A percentile compares a stretch with the other conserved stretches of the same genome.
These are phyloP conservation scores for Volucella inflata DNA, from an alignment of 2,888 invertebrate species.

Conservation along the genomic window DNA sequence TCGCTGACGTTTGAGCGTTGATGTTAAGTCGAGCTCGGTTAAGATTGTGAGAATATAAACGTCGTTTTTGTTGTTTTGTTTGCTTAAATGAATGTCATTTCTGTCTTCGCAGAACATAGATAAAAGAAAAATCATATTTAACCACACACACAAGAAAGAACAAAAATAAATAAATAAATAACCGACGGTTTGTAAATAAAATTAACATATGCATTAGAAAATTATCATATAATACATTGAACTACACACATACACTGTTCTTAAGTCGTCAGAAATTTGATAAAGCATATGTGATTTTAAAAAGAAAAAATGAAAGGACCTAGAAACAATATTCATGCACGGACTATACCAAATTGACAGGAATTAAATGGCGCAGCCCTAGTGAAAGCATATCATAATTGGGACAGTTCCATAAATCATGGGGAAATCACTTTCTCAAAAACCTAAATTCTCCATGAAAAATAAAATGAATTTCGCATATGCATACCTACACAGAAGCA, in stretches of 20 bases:
- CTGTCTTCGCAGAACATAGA: slow-evolving; percentile 1
- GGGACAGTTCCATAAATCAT: too few relatives aligned
- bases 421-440: too few relatives aligned
- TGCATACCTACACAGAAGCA: too few relatives aligned
- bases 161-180: background rate
- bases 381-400: too few relatives aligned
- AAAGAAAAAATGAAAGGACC: too few relatives aligned
- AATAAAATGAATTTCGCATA: too few relatives aligned
- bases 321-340: too few relatives aligned
- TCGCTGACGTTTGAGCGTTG: background rate
- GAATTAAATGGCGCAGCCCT: too few relatives aligned
- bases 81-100: slow-evolving; percentile 19
- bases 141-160: background rate
- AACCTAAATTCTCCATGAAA: too few relatives aligned
- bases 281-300: too few relatives aligned
- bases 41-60: background rate
- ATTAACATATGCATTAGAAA: slow-evolving; percentile 44
- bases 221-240: slow-evolving; percentile 24
- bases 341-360: too few relatives aligned
- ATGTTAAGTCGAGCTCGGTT: background rate
- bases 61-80: background rate
- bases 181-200: slow-evolving; percentile 33
- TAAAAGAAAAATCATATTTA: background rate
- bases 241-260: background rate
- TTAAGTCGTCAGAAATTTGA: too few relatives aligned